Conservation (phyloP, 2,888 invertebrate species). For the Pseudococcus longispinus region DNA sequence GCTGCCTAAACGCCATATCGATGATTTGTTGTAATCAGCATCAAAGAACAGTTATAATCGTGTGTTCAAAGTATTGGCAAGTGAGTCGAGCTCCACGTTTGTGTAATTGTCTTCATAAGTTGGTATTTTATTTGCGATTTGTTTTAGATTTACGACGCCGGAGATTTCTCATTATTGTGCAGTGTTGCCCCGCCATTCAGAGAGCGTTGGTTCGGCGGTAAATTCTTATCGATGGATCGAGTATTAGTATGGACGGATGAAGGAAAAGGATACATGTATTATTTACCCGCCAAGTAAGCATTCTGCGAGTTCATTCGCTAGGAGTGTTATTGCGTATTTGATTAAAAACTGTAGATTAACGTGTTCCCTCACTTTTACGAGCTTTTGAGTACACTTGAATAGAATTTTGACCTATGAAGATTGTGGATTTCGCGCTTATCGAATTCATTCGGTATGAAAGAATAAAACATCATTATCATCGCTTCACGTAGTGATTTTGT, state of each 20-base stretch:
- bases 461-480: not conserved
- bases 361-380: not conserved
- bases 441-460: slow-evolving; percentile 8
- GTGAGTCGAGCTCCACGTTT: slow-evolving; percentile 64
- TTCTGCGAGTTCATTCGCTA: not conserved
- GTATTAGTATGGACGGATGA: slow-evolving; percentile 96
- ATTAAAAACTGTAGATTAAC: not conserved
- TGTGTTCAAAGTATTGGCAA: slow-evolving; percentile 98
- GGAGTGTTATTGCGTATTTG: not conserved
- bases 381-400: slow-evolving; percentile 7
- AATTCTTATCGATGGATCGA: slow-evolving; percentile 88
- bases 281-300: slow-evolving; percentile 92
- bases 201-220: slow-evolving; percentile 94
- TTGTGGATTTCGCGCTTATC: slow-evolving; percentile 15
- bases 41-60: slow-evolving; percentile 94
- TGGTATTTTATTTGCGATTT: not conserved
- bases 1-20: slow-evolving; percentile 90
- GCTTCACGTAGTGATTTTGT: not conserved
- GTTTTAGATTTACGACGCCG: slow-evolving; percentile 76
- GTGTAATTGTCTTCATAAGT: not conserved
- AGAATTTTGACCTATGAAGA: not conserved
- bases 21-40: slow-evolving; percentile 94
- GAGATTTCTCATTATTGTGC: slow-evolving; percentile 95
- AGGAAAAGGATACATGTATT: slow-evolving; percentile 94
- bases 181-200: slow-evolving; percentile 88